Percentiles rank a stretch among this genome's conserved stretches.
Conservation (phyloP, 2,797 vertebrate species). For the Pogoniulus pusillus region DNA sequence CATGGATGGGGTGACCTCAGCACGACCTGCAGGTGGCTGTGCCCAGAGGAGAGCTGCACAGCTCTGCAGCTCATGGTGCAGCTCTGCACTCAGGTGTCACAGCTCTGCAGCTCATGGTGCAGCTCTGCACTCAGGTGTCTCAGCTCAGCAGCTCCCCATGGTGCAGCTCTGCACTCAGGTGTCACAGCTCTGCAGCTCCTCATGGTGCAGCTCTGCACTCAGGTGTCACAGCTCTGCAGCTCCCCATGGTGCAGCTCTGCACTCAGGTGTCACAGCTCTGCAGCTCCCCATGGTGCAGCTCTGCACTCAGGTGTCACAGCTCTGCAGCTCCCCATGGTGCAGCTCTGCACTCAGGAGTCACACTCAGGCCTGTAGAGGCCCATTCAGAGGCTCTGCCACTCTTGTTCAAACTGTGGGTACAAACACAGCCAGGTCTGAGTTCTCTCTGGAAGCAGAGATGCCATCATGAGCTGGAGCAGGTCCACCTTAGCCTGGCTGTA, state of each 20-base stretch:
- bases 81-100: too few relatives aligned
- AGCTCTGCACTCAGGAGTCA: background rate
- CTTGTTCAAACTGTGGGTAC: background rate
- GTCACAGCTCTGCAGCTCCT: too few relatives aligned
- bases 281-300: background rate
- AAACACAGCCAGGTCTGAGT: background rate
- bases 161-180: background rate
- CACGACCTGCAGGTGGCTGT: accelerated
- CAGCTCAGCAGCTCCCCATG: background rate
- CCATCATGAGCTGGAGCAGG: background rate
- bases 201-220: too few relatives aligned
- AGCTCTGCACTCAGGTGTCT: background rate
- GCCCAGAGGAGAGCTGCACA: accelerated
- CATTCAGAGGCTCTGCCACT: background rate
- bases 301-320: background rate
- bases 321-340: background rate
- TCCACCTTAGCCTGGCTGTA: background rate
- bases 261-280: too few relatives aligned
- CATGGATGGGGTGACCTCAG: accelerated
- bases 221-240: too few relatives aligned
- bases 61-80: background rate
- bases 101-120: too few relatives aligned
- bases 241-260: too few relatives aligned
- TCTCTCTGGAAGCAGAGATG: background rate
- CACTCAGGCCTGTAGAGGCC: background rate